phyloP scores from a whole-genome alignment of 1,140 invertebrate genomes.

The Drosophila orena region DNA sequence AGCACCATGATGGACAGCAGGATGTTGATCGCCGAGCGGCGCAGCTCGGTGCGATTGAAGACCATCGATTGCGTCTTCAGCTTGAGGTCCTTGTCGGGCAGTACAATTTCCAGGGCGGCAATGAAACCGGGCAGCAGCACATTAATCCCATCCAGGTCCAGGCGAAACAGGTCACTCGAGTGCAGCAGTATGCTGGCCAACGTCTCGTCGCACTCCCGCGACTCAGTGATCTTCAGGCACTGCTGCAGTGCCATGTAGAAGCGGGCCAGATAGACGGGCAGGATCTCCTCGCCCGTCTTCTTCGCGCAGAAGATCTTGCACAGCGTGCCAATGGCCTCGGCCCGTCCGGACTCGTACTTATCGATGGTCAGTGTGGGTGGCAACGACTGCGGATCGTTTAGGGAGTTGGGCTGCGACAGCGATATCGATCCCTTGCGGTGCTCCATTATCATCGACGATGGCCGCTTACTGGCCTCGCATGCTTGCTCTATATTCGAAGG shows the following conservation, averaged over 20 bases:
- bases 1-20: conserved; percentile 95
- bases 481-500: conserved; percentile 67
- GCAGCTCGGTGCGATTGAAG: conserved; percentile 91
- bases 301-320: conserved; percentile 98
- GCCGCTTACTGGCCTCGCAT: conserved; percentile 81
- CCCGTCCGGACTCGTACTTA: conserved; percentile 93
- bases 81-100: conserved; percentile 91
- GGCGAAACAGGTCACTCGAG: conserved; percentile 91
- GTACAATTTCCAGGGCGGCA: conserved; percentile 94
- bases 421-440: conserved; percentile 84
- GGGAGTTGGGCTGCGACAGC: conserved; percentile 81
- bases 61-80: conserved; percentile 86
- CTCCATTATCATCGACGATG: conserved; percentile 85
- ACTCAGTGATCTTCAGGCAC: conserved; percentile 90
- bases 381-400: conserved; percentile 75
- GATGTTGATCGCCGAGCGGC: conserved; percentile 95
- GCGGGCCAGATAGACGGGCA: conserved; percentile 96
- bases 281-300: conserved; percentile 97
- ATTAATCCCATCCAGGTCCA: conserved; percentile 97
- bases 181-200: conserved; percentile 92
- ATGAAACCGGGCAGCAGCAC: conserved; percentile 95
- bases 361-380: conserved; percentile 86
- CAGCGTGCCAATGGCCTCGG: conserved; percentile 97
- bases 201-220: conserved; percentile 89
- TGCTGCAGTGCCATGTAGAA: conserved; percentile 97